Percentiles rank a stretch among this genome's conserved stretches.
phyloP scores from a whole-genome alignment of 2,113 vertebrate species.

The Cromileptes altivelis region DNA sequence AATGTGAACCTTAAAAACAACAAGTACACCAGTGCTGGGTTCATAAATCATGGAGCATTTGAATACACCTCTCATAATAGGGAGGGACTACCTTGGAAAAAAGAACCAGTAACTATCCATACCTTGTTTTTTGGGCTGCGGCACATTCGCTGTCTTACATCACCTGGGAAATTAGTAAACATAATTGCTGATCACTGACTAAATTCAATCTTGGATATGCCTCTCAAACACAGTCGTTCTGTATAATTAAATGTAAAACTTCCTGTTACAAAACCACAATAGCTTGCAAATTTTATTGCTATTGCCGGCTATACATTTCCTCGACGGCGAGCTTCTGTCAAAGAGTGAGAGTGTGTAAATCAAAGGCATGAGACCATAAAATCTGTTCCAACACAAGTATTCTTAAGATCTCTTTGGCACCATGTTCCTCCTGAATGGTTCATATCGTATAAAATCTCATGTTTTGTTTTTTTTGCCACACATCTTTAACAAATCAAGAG shows the following conservation, averaged over 20 bases:
- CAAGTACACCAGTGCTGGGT: neutral
- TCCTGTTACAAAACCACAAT: conserved; percentile 52
- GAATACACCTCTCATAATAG: conserved; percentile 16
- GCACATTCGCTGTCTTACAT: conserved; percentile 59
- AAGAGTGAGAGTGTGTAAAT: conserved; percentile 56
- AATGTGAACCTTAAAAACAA: conserved; percentile 20
- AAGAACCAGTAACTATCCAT: neutral
- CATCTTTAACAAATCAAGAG: conserved; percentile 16
- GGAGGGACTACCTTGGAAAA: neutral
- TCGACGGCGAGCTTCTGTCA: conserved; percentile 52
- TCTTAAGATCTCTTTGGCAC: conserved; percentile 5
- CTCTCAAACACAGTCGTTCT: conserved; percentile 33
- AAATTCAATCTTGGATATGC: conserved; percentile 44
- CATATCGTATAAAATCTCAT: conserved; percentile 15
- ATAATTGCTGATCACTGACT: conserved; percentile 26
- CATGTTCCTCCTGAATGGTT: conserved; percentile 13
- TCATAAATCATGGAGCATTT: conserved; percentile 42
- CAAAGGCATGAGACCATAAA: conserved; percentile 44
- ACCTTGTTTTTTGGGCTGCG: neutral
- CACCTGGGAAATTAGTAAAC: neutral
- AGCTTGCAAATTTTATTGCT: conserved; percentile 59
- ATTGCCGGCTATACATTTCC: conserved; percentile 58
- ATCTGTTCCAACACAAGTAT: conserved; percentile 22
- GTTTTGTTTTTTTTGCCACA: neutral
- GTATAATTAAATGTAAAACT: conserved; percentile 64